Evolutionary conservation across 2,888 invertebrate genomes (phyloP).

Genomic region (Ectemnius lituratus): DNA sequence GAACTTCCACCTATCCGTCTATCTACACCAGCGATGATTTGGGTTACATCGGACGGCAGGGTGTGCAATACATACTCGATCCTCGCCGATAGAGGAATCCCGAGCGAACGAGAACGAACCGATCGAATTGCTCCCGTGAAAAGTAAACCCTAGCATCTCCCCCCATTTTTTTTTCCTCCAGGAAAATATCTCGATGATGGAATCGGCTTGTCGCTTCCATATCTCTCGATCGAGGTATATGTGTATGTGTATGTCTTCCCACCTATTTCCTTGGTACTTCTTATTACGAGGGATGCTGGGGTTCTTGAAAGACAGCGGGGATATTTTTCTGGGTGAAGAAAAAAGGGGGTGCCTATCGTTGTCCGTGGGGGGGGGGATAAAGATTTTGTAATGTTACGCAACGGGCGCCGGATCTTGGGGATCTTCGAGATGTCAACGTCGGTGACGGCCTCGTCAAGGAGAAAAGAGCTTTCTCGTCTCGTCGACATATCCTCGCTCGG

Average conservation of each 20-base stretch:
- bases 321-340: too few species aligned
- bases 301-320: too few species aligned
- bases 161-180: too few species aligned
- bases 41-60: background rate
- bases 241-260: too few species aligned
- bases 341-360: background rate
- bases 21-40: background rate
- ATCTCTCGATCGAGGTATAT: too few species aligned
- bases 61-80: too few species aligned
- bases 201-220: too few species aligned
- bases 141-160: too few species aligned
- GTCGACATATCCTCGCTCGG: too few species aligned
- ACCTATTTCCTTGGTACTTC: too few species aligned
- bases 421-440: background rate
- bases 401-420: background rate
- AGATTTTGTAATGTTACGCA: conserved; percentile 3
- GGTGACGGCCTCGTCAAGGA: background rate
- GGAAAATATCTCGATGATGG: too few species aligned
- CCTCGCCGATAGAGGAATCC: background rate
- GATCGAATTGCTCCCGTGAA: background rate
- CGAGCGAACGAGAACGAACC: background rate
- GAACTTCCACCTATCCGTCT: background rate
- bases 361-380: background rate
- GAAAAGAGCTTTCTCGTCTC: background rate
- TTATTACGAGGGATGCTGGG: too few species aligned